Evolutionary conservation across 2,888 invertebrate genomes (phyloP).

Genomic region (Yponomeuta cagnagella): DNA sequence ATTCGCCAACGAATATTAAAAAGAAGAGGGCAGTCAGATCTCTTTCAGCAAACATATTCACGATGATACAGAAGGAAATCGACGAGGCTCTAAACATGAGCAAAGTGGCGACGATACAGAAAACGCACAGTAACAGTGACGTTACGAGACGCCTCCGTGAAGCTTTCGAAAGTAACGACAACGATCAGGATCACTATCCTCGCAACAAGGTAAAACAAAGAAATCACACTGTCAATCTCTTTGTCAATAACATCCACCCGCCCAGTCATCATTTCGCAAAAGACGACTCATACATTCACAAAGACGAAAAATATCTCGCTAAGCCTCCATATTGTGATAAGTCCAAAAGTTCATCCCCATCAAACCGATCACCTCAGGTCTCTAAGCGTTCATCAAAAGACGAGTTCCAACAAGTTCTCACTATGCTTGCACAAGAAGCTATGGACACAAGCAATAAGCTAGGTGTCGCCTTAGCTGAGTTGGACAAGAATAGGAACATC

Average conservation of each 20-base stretch:
- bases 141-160: conserved; percentile 68
- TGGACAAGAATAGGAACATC: conserved; percentile 65
- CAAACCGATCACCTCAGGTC: conserved; percentile 73
- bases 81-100: conserved; percentile 74
- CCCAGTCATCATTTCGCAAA: conserved; percentile 66
- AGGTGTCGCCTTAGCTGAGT: conserved; percentile 79
- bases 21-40: conserved; percentile 89
- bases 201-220: conserved; percentile 73
- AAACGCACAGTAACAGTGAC: conserved; percentile 78
- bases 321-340: conserved; percentile 70
- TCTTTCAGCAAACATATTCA: conserved; percentile 88
- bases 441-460: conserved; percentile 83
- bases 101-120: conserved; percentile 70
- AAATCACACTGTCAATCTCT: conserved; percentile 67
- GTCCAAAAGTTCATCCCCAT: conserved; percentile 74
- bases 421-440: conserved; percentile 84
- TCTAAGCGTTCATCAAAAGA: conserved; percentile 64
- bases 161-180: conserved; percentile 64
- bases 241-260: conserved; percentile 63
- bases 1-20: conserved; percentile 66
- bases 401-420: conserved; percentile 81
- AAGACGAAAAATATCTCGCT: conserved; percentile 64
- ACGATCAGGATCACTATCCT: conserved; percentile 57
- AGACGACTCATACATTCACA: conserved; percentile 71
- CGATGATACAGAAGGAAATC: conserved; percentile 81